phyloP scores from a whole-genome alignment of 2,797 vertebrate genomes.

The Phaenicophaeus curvirostris region DNA sequence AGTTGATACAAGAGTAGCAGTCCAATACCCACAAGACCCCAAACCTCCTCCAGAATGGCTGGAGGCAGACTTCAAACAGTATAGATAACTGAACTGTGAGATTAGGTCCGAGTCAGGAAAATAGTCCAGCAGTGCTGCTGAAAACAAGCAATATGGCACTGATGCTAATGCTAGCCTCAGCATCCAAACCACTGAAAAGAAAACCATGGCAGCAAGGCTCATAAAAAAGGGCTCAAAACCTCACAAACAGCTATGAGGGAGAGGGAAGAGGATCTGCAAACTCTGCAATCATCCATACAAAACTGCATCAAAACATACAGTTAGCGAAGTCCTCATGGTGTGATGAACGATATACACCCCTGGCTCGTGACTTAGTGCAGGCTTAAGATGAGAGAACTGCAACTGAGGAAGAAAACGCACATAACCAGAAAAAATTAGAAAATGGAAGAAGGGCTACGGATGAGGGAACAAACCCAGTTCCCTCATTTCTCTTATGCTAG shows the following conservation, averaged over 20 bases:
- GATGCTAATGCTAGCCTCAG: background rate
- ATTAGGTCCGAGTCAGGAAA: background rate
- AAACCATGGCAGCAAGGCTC: background rate
- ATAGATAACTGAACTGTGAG: background rate
- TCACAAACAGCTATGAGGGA: background rate
- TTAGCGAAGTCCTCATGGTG: background rate
- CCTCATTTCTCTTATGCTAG: background rate
- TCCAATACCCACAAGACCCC: background rate
- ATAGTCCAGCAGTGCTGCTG: background rate
- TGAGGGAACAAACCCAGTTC: background rate
- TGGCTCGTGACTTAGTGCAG: background rate
- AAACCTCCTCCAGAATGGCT: background rate
- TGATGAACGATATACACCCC: background rate
- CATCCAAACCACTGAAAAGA: slow-evolving; percentile 32
- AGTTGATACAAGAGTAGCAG: background rate
- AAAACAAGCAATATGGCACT: slow-evolving; percentile 3
- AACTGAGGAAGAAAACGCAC: background rate
- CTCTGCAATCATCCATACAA: background rate
- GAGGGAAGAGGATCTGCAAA: background rate
- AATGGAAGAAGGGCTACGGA: background rate
- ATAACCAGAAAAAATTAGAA: background rate
- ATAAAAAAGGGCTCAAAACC: background rate
- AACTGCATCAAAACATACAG: background rate
- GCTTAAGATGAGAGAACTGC: background rate
- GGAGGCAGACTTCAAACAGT: background rate